These are phyloP conservation scores for crab-eating macaque (Macaca fascicularis) DNA, from an alignment of 2,113 vertebrate species.

Conservation along the genomic window DNA sequence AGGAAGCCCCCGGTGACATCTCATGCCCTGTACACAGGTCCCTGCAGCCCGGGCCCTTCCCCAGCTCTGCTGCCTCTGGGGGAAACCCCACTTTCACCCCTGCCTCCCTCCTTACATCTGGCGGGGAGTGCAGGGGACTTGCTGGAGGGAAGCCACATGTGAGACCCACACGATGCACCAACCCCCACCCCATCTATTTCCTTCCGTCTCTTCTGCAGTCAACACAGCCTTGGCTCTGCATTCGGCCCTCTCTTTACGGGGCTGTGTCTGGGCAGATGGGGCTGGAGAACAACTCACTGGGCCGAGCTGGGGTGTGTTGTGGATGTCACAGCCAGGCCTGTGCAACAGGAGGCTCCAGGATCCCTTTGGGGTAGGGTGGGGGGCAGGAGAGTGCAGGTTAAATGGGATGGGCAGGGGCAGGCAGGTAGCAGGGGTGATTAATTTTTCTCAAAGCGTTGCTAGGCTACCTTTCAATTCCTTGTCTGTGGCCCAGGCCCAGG, in stretches of 20 bases:
- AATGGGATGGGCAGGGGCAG: neutral
- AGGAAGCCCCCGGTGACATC: neutral
- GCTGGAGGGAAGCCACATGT: too few species aligned
- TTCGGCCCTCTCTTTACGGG: slow-evolving; percentile 29
- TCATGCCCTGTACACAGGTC: neutral
- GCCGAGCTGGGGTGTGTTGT: slow-evolving; percentile 65
- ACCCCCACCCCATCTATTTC: neutral
- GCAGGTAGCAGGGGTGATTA: slow-evolving; percentile 62
- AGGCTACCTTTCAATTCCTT: too few species aligned
- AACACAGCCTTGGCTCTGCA: neutral
- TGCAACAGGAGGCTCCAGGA: slow-evolving; percentile 34
- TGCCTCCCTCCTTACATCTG: too few species aligned
- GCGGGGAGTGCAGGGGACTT: too few species aligned
- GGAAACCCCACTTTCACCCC: too few species aligned
- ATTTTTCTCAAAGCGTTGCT: slow-evolving; percentile 56
- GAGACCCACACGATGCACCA: neutral
- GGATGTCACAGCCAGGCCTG: neutral
- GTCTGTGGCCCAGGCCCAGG: too few species aligned
- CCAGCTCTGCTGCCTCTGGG: neutral
- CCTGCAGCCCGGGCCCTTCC: neutral
- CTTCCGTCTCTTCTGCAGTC: neutral
- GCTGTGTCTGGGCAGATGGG: neutral
- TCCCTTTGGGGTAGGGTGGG: slow-evolving; percentile 12
- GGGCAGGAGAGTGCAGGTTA: neutral
- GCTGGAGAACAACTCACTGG: neutral